Base-by-base conservation (phyloP, 2,888 invertebrate species). In the Eubasilissa splendida region DNA sequence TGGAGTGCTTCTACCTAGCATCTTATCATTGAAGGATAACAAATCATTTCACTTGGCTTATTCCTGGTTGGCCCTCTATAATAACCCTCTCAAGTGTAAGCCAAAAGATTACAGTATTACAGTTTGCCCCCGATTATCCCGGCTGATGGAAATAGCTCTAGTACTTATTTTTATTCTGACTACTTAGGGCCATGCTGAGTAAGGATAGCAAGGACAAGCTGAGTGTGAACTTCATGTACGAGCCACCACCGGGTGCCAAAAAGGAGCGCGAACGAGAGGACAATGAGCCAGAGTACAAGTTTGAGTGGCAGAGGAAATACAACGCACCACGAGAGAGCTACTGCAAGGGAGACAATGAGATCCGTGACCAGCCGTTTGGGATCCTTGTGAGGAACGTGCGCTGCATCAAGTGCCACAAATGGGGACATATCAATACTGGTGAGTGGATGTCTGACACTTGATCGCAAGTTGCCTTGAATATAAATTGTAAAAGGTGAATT, bases 301-400 rank as follows among this genome's bases (percentile, higher is more conserved):
- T 99, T 90, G 99, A 99, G 87, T 99, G 99, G 99, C 99, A 99
- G 88, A 92, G 99, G 68, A 99, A 99, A 88, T 99, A 97, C 86
- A 99, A 99, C 90, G 99, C 99, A 5, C 99, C 99, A 0, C 92
- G 99, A 88, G 99, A 99, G 89, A 97, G 97, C 85, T 99, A 98
- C 87, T 98, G 99, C 86, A 99, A 99, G 88, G 97, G 97, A 22
- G 98, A 99, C 87, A 97, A 97, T 84, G 97, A 97, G 88, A 99
- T 99, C 86, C 92, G 97, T 81, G 99, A 99, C 89, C 99, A 99
- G 88, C 99, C 99, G 0, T 99, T 99, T 91, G 99, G 99, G 58
- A 99, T 99, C 86, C 94, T 98, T 89, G 98, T 99, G 3, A 91
- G 98, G 77, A 98, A 99, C 90, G 99, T 99, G 0, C 93, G 99